These are phyloP conservation scores for Plestiodon gilberti DNA, from an alignment of 2,113 vertebrate genomes.

Conservation along the genomic window DNA sequence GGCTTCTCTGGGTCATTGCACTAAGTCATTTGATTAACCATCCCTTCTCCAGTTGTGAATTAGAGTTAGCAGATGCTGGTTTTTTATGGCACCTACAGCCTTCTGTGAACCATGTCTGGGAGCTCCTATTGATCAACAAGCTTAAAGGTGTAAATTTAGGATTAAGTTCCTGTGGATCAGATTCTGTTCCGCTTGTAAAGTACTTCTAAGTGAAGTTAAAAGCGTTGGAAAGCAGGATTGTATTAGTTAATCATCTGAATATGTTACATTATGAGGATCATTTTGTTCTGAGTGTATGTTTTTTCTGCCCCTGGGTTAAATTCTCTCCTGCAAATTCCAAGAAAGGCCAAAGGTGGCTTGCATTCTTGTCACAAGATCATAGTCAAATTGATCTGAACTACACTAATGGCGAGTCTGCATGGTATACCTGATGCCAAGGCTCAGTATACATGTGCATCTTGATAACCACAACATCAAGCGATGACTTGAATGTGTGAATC, in stretches of 20 bases:
- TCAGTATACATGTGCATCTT: neutral
- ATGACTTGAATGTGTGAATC: neutral
- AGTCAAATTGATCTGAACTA: neutral
- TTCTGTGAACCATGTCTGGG: constrained; percentile 11
- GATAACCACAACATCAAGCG: neutral
- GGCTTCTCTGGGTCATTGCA: constrained; percentile 70
- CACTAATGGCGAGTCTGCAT: neutral
- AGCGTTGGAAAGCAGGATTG: neutral
- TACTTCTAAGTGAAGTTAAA: neutral
- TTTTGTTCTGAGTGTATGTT: neutral
- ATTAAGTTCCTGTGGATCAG: neutral
- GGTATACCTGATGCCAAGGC: neutral
- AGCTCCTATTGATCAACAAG: constrained; percentile 27
- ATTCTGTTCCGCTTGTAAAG: constrained; percentile 19
- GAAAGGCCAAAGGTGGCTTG: neutral
- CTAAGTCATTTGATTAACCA: constrained; percentile 79
- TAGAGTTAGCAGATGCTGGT: constrained; percentile 14
- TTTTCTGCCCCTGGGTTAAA: neutral
- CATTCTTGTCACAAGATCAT: neutral
- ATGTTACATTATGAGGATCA: neutral
- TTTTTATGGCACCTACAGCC: neutral
- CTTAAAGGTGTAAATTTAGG: constrained; percentile 10
- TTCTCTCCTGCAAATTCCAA: neutral
- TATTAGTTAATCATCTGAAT: neutral
- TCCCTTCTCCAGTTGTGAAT: constrained; percentile 56